These are phyloP conservation scores for Neoseiulus cucumeris DNA, from an alignment of 1,140 invertebrate species.

Conservation along the genomic window DNA sequence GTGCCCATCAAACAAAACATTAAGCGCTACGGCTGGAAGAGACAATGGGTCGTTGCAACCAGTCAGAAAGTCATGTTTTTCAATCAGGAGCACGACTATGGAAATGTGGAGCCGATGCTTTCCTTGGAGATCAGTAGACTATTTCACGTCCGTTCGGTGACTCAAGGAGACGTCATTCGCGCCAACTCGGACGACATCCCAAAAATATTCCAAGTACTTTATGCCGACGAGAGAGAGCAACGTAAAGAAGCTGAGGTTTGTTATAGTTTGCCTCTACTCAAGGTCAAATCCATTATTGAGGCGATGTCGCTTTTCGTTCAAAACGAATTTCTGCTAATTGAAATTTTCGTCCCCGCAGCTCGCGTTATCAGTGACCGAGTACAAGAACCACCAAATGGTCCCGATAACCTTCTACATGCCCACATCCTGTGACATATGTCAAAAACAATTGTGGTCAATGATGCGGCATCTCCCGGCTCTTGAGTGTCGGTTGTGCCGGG, in stretches of 20 bases:
- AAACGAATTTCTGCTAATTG: too few species aligned
- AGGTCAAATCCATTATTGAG: too few species aligned
- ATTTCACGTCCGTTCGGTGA: constrained; percentile 92
- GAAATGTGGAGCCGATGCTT: constrained; percentile 78
- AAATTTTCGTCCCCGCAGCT: constrained; percentile 21
- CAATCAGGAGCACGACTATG: constrained; percentile 78
- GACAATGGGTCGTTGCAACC: constrained; percentile 88
- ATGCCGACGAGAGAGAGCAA: constrained; percentile 80
- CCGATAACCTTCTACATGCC: constrained; percentile 94
- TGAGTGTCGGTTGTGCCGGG: constrained; percentile 82
- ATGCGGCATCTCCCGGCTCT: constrained; percentile 85
- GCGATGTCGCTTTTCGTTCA: too few species aligned
- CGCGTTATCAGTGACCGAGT: constrained; percentile 52
- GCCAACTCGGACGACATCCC: constrained; percentile 97
- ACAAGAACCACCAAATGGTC: constrained; percentile 91
- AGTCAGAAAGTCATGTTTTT: constrained; percentile 95
- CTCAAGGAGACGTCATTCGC: constrained; percentile 92
- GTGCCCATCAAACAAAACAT: constrained; percentile 90
- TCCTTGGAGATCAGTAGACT: constrained; percentile 89
- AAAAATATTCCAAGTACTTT: constrained; percentile 88
- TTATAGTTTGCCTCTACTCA: too few species aligned
- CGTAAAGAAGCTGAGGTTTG: constrained; percentile 32
- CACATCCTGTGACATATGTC: constrained; percentile 89
- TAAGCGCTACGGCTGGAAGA: constrained; percentile 81
- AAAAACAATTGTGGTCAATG: constrained; percentile 89